Evolutionary conservation across 2,797 vertebrate species (phyloP).

Genomic region (Anniella stebbinsi): DNA sequence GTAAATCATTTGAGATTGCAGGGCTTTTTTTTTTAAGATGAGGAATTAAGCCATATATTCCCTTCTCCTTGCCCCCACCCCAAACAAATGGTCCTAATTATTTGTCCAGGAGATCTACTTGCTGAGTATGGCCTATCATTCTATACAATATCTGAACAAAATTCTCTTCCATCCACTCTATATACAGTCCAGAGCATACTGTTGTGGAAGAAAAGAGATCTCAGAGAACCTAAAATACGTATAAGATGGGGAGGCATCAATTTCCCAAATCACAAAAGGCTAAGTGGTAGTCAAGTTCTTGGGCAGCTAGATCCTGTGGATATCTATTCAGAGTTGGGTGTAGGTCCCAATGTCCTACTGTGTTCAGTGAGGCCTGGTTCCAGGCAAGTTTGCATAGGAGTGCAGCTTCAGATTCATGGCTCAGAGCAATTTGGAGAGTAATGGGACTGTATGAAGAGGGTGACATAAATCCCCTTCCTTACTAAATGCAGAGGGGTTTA

Average conservation of each 20-base stretch:
- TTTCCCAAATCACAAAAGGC: not conserved
- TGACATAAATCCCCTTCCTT: not conserved
- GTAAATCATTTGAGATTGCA: constrained; percentile 70
- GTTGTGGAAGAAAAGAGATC: not conserved
- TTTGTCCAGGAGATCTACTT: constrained; percentile 70
- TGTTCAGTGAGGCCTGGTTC: not conserved
- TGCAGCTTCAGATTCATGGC: too few relatives aligned
- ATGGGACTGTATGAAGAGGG: not conserved
- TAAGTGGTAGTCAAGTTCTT: not conserved
- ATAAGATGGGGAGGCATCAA: not conserved
- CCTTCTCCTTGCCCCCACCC: constrained; percentile 13
- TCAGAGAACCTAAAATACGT: not conserved
- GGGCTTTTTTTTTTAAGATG: constrained; percentile 33
- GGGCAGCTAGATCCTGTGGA: not conserved
- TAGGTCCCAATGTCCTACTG: not conserved
- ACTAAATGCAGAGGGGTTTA: not conserved
- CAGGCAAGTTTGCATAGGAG: not conserved
- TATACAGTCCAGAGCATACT: not conserved
- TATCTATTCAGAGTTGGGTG: not conserved
- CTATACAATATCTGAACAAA: constrained; percentile 62
- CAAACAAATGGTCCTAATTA: constrained; percentile 77
- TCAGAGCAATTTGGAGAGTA: not conserved
- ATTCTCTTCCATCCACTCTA: constrained; percentile 39
- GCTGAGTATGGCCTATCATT: constrained; percentile 66
- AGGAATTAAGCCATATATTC: constrained; percentile 37